Base-by-base conservation (phyloP, 2,888 invertebrate genomes). In the Cataglyphis cursor region DNA sequence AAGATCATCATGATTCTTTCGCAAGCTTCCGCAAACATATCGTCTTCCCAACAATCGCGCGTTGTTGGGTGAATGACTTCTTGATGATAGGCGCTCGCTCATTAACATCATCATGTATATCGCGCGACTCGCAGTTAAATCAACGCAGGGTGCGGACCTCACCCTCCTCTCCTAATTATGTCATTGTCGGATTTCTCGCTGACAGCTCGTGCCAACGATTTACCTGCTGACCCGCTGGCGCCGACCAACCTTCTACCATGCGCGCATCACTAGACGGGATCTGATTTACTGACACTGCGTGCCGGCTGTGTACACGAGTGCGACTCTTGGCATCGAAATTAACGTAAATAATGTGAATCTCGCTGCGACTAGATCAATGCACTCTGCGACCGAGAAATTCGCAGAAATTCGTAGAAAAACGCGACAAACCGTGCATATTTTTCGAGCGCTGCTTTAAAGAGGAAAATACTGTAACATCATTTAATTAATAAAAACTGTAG, bases 31-130 rank as follows among this genome's bases (percentile, higher is more conserved):
- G 61, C 62, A 18, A 62, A 66, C 28, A 59, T 9, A 48, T 9
- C 61, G 44, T 76, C 21, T 54, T 66, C 41, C 12, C 28, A 59
- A 75, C 38, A 35, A 75, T 44, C 41, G 59, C 12, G 35, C 24
- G 24, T 72, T 41, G 81, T 82, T 91, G 90, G 93, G 92, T 93
- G 92, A 94, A 93, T 92, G 93, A 94, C 93, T 92, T 83, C 85
- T 85, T 80, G 65, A 74, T 65, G 72, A 85, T 44, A 68, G 31
- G 51, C 76, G 83, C 89, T 88, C 76, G 82, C 73, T 86, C 90
- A 88, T 92, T 88, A 88, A 90, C 90, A 88, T 83, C 57, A 28
- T 28, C 73, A 59, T 81, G 70, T 82, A 31, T 48, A 38, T 73
- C 21, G 41, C n/a, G 76, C 38, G 35, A 41, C 41, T 66, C 57